Evolutionary conservation across 2,113 vertebrate genomes (phyloP).

Genomic region (Chaenogobius annularis): DNA sequence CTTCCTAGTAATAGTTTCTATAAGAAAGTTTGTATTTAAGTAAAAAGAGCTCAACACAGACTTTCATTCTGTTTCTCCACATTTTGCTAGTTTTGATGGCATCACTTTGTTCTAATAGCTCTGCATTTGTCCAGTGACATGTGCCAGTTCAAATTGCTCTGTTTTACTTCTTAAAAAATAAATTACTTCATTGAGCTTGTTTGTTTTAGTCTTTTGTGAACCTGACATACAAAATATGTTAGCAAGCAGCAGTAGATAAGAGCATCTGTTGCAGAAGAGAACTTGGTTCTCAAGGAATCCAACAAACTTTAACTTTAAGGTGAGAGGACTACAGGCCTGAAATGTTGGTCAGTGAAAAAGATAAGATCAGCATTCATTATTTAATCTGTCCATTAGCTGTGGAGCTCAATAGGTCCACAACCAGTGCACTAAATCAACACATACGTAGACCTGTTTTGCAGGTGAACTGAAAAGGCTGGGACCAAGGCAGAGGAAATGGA

Average conservation of each 20-base stretch:
- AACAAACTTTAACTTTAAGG: conserved; percentile 53
- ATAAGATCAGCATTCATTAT: conserved; percentile 79
- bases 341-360: conserved; percentile 85
- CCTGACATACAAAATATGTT: conserved; percentile 70
- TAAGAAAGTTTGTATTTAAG: conserved; percentile 84
- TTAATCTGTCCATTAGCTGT: conserved; percentile 18
- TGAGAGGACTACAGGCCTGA: conserved; percentile 55
- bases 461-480: neutral
- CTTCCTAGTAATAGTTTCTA: conserved; percentile 66
- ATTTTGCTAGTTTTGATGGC: conserved; percentile 70
- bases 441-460: neutral
- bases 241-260: conserved; percentile 87
- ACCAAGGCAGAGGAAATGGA: neutral
- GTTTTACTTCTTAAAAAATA: conserved; percentile 63
- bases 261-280: conserved; percentile 67
- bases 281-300: conserved; percentile 61
- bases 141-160: conserved; percentile 70
- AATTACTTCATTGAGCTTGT: conserved; percentile 64
- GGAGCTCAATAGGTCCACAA: conserved; percentile 16
- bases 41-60: conserved; percentile 82
- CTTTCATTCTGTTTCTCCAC: conserved; percentile 70
- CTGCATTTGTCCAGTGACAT: conserved; percentile 61
- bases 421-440: conserved; percentile 11
- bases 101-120: conserved; percentile 70
- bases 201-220: conserved; percentile 48